Conservation (phyloP, 2,113 vertebrate species). For the Syngnathus floridae region DNA sequence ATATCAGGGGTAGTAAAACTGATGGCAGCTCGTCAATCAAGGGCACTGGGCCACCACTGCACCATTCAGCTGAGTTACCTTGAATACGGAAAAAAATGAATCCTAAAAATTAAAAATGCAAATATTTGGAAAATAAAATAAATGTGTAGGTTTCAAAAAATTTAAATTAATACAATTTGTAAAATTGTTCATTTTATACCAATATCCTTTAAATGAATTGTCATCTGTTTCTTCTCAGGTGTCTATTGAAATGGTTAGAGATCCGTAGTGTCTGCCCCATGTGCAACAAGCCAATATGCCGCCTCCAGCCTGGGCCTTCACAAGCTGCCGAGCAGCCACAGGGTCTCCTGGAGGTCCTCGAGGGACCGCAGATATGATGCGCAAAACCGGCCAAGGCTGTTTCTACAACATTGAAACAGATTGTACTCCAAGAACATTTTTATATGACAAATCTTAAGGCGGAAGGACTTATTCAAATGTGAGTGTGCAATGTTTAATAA, state of each 20-base stretch:
- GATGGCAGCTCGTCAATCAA: no score
- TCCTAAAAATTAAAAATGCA: no score
- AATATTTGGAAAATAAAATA: no score
- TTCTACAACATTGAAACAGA: constrained; percentile 9
- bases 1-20: no score
- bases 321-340: constrained; percentile 44
- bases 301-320: constrained; percentile 51
- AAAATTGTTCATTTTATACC: no score
- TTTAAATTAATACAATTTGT: no score
- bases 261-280: constrained; percentile 76
- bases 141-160: no score
- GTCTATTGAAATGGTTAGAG: constrained; percentile 77
- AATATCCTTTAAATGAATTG: background rate
- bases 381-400: constrained; percentile 4
- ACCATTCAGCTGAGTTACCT: no score
- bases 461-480: background rate
- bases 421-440: constrained; percentile 16
- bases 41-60: no score
- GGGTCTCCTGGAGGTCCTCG: constrained; percentile 62
- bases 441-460: constrained; percentile 20
- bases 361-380: constrained; percentile 2
- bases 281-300: constrained; percentile 75
- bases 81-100: no score
- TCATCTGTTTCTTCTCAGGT: constrained; percentile 51
- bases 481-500: background rate